These are phyloP conservation scores for Tamandua tetradactyla DNA, from an alignment of 2,797 vertebrate genomes.

Conservation along the genomic window DNA sequence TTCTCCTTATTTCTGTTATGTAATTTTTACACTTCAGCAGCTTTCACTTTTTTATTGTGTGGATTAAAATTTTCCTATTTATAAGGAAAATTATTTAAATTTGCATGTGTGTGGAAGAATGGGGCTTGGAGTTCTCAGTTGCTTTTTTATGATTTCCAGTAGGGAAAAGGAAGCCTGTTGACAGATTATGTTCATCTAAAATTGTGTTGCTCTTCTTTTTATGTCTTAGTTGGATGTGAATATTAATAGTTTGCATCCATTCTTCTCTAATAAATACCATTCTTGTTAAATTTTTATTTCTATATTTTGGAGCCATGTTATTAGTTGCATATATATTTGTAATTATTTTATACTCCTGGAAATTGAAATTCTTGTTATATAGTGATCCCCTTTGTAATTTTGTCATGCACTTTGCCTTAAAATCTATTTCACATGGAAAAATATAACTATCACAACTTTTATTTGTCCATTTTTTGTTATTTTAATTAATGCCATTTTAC, in stretches of 20 bases:
- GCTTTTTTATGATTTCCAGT: not conserved
- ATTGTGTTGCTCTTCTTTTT: not conserved
- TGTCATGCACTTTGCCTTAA: not conserved
- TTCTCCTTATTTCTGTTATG: not conserved
- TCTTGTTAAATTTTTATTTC: not conserved
- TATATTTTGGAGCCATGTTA: not conserved
- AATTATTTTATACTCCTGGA: not conserved
- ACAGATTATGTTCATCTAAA: not conserved
- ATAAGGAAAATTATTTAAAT: not conserved
- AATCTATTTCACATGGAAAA: not conserved
- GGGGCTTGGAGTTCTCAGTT: not conserved
- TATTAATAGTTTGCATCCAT: not conserved
- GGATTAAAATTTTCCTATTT: not conserved
- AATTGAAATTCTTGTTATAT: not conserved
- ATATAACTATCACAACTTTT: not conserved
- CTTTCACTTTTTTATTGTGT: not conserved
- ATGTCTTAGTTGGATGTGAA: not conserved
- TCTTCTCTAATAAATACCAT: not conserved
- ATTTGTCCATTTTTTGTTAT: not conserved
- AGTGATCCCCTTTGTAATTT: not conserved
- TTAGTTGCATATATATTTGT: not conserved
- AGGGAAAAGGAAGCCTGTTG: not conserved
- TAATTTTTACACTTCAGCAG: not conserved
- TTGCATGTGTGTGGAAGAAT: not conserved
- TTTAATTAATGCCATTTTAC: not conserved